Conservation (phyloP, 2,888 invertebrate genomes). For the Clanis bilineata region DNA sequence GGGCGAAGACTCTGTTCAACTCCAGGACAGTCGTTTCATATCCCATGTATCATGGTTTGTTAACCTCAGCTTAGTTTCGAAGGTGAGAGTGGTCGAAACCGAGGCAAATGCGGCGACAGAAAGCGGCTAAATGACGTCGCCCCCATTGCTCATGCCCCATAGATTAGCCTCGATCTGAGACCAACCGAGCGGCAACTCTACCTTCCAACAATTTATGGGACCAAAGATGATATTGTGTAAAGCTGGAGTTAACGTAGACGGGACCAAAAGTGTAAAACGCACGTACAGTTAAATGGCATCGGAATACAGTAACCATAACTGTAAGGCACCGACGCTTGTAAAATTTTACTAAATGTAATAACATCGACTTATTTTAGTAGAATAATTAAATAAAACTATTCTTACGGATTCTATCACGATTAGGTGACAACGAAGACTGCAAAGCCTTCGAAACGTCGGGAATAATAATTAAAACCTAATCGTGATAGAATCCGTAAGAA, state of each 20-base stretch:
- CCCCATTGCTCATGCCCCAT: conserved; percentile 9
- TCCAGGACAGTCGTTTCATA: background rate
- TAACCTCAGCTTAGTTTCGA: background rate
- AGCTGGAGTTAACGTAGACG: too few relatives aligned
- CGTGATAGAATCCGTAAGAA: too few relatives aligned
- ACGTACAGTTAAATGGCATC: background rate
- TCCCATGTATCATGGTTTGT: background rate
- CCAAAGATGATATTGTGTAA: too few relatives aligned
- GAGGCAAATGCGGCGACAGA: conserved; percentile 5
- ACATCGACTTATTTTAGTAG: too few relatives aligned
- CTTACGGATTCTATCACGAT: too few relatives aligned
- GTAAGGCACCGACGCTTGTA: background rate
- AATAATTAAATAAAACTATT: too few relatives aligned
- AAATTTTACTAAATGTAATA: too few relatives aligned
- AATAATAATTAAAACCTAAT: too few relatives aligned
- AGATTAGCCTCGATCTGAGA: conserved; percentile 20
- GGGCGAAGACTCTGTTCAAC: too few relatives aligned
- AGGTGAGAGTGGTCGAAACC: background rate
- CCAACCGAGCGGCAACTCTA: conserved; percentile 30
- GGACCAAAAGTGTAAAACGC: background rate
- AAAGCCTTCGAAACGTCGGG: too few relatives aligned
- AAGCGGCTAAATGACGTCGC: conserved; percentile 14
- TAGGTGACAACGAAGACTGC: too few relatives aligned
- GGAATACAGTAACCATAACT: background rate
- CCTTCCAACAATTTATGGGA: conserved; percentile 18